These are phyloP conservation scores for Akabosia matsudoensis DNA, from an alignment of 1,140 invertebrate species.

Conservation along the genomic window DNA sequence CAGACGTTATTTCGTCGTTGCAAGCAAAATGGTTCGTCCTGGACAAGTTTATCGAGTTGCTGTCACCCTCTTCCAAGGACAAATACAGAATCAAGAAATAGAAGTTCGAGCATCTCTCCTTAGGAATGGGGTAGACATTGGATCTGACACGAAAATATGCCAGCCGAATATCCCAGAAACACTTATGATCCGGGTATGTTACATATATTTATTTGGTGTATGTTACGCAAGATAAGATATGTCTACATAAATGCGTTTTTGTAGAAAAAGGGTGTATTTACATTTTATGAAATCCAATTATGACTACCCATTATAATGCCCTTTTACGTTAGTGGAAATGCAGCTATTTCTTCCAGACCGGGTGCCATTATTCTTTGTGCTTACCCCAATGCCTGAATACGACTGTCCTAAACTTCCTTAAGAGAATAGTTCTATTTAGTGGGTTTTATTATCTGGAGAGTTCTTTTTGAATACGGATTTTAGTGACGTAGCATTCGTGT, in stretches of 20 bases:
- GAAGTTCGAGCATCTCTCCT: conserved; percentile 74
- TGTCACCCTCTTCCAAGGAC: conserved; percentile 71
- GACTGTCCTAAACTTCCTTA: no score
- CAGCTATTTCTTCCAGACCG: no score
- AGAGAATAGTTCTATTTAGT: no score
- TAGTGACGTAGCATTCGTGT: no score
- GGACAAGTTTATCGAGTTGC: conserved; percentile 79
- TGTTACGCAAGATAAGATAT: not conserved
- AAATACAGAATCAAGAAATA: conserved; percentile 54
- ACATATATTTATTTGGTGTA: not conserved
- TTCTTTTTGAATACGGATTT: no score
- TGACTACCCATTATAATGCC: no score
- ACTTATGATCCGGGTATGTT: conserved; percentile 69
- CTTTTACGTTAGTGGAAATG: no score
- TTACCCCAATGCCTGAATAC: no score
- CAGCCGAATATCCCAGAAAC: conserved; percentile 78
- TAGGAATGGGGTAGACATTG: conserved; percentile 79
- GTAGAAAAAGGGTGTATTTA: no score
- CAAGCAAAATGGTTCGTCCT: conserved; percentile 77
- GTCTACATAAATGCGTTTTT: not conserved
- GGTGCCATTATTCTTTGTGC: no score
- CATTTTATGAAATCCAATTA: no score
- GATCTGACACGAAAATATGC: conserved; percentile 69
- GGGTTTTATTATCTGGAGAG: no score
- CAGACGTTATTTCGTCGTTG: conserved; percentile 83